Conservation (phyloP, 2,113 vertebrate species). For the Plecotus auritus region DNA sequence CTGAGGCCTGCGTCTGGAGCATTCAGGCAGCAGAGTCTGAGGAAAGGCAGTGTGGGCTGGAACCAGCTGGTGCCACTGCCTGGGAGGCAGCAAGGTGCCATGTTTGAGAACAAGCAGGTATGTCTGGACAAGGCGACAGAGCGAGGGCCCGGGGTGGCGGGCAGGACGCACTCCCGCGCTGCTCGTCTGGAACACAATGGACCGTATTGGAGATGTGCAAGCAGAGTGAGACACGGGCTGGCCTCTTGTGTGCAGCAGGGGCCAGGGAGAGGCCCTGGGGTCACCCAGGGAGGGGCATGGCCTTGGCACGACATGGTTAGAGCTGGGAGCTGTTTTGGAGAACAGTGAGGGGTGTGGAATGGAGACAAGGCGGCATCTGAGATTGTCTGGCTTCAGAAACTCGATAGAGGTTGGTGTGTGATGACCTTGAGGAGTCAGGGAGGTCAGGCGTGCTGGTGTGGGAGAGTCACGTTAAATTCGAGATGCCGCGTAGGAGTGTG, state of each 20-base stretch:
- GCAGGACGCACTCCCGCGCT: neutral
- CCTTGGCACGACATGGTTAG: accelerated
- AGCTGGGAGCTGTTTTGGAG: neutral
- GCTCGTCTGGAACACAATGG: neutral
- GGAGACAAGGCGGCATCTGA: accelerated
- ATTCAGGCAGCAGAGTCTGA: accelerated
- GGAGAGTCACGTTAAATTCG: accelerated
- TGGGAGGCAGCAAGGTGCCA: neutral
- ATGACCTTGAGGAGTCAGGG: neutral
- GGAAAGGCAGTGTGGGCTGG: neutral
- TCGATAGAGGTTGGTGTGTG: accelerated
- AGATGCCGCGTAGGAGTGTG: neutral
- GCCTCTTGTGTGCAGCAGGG: neutral
- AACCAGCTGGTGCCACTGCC: no score
- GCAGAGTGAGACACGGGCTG: accelerated
- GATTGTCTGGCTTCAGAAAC: neutral
- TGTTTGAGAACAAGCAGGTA: neutral
- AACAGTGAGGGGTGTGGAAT: neutral
- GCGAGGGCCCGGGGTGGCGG: neutral
- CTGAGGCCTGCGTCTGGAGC: neutral
- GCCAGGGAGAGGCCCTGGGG: neutral
- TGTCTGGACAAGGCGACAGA: neutral
- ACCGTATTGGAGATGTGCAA: accelerated
- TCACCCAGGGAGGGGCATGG: accelerated
- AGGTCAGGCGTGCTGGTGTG: neutral